These are phyloP conservation scores for Apis cerana DNA, from an alignment of 1,140 invertebrate species.

Conservation along the genomic window DNA sequence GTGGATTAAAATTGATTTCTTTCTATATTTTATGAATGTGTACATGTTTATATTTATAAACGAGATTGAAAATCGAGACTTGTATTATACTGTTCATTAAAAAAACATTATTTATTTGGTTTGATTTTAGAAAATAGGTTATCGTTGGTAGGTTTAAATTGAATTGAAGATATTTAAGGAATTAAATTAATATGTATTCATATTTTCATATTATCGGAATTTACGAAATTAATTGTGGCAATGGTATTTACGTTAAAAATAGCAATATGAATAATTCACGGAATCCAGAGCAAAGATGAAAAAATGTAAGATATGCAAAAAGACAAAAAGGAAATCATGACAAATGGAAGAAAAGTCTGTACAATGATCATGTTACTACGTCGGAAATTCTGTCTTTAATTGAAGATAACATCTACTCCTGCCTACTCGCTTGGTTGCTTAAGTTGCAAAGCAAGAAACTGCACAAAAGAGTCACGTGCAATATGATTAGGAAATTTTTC, in stretches of 20 bases:
- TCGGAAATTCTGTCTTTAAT: neutral
- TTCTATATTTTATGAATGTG: neutral
- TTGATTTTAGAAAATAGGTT: neutral
- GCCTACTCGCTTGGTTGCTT: neutral
- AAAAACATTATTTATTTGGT: neutral
- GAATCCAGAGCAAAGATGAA: neutral
- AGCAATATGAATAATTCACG: neutral
- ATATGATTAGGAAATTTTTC: constrained; percentile 22
- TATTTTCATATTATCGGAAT: no score
- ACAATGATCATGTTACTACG: neutral
- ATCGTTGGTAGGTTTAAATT: neutral
- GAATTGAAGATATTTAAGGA: neutral
- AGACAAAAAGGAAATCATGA: neutral
- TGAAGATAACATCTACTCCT: constrained; percentile 13
- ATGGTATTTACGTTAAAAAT: neutral
- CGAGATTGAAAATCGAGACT: neutral
- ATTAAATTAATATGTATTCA: neutral
- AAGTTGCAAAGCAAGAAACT: constrained; percentile 6
- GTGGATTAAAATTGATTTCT: neutral
- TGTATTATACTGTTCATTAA: neutral
- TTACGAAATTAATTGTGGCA: no score
- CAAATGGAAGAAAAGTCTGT: neutral
- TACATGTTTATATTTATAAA: neutral
- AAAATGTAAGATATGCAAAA: no score
- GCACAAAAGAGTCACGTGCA: neutral